Evolutionary conservation across 2,888 invertebrate genomes (phyloP), one percentile per base, ranked within the genome.

Genomic region (Omphaloscelis lunosa): DNA sequence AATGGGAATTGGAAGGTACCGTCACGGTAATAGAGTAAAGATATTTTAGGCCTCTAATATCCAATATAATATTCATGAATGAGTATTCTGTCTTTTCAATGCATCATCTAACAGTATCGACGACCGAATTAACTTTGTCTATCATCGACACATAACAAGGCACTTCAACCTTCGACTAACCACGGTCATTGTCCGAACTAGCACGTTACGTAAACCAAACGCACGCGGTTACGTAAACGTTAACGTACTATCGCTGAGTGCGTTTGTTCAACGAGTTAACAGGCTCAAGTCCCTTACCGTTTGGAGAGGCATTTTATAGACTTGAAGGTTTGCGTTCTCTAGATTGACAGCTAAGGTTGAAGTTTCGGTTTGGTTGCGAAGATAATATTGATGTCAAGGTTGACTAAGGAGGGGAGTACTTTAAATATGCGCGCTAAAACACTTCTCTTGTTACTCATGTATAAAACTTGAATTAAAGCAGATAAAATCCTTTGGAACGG

Each of bases 121-220:
- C 34, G 34, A 68, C 23, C n/a, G 41, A 72, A 86, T 86, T 66
- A 72, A 69, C 63, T 61, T 39, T 62, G 48, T 77, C 80, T 67
- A 70, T 75, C 70, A 76, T 67, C 76, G 71, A 51, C 45, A 70
- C 62, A 62, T 66, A 75, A 56, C 70, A 67, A 81, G 29, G 39
- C 63, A 82, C 45, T 75, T 61, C 82, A 89, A 82, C 88, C 89
- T 88, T 84, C 86, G 62, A 79, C 56, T 59, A 73, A 74, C 76
- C 88, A 85, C 82, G 87, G 89, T 86, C 89, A 88, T 88, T 88
- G 87, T 85, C 89, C 89, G 83, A 77, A 72, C 76, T 71, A 45
- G 70, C 66, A 73, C 72, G 77, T 89, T 88, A 88, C 81, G 83
- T 86, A 86, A 88, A 83, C 79, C 53, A 61, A 83, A 80, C 82